phyloP scores from a whole-genome alignment of 2,888 invertebrate genomes.

The Coleophora flavipennella region DNA sequence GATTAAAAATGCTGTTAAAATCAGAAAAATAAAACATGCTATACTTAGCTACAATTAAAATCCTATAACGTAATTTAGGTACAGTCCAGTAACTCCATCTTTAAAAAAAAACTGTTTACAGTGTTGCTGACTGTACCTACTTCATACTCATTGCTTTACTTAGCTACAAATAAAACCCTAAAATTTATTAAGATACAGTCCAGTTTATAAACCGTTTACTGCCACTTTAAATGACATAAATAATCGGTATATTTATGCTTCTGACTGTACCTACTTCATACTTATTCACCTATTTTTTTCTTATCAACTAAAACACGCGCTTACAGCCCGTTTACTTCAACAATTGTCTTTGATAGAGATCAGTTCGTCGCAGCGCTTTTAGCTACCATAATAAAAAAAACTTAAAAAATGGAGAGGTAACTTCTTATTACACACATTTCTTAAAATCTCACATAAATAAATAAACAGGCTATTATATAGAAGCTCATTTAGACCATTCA shows the following conservation, averaged over 20 bases:
- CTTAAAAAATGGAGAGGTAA: conserved; percentile 27
- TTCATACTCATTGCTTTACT: too few relatives aligned
- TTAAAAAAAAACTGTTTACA: too few relatives aligned
- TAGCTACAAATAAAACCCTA: too few relatives aligned
- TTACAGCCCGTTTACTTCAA: conserved; percentile 58
- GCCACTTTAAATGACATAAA: too few relatives aligned
- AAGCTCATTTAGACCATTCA: too few relatives aligned
- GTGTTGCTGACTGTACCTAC: too few relatives aligned
- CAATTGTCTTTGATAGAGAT: conserved; percentile 50
- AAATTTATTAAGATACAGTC: too few relatives aligned
- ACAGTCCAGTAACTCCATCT: too few relatives aligned
- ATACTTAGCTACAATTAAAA: conserved; percentile 12
- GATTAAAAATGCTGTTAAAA: conserved; percentile 39
- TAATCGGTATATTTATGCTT: too few relatives aligned
- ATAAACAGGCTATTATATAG: conserved; percentile 27
- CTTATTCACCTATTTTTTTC: too few relatives aligned
- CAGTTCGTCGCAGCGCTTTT: conserved; percentile 59
- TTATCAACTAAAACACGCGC: conserved; percentile 35
- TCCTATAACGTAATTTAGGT: conserved; percentile 21
- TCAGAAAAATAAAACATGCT: conserved; percentile 67
- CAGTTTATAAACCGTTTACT: too few relatives aligned
- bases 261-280: too few relatives aligned
- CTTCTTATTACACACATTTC: conserved; percentile 7
- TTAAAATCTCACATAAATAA: conserved; percentile 41
- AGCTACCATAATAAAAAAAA: conserved; percentile 28